These are phyloP conservation scores for Oncopodura yosiiana DNA, from an alignment of 1,140 invertebrate species.

Conservation along the genomic window DNA sequence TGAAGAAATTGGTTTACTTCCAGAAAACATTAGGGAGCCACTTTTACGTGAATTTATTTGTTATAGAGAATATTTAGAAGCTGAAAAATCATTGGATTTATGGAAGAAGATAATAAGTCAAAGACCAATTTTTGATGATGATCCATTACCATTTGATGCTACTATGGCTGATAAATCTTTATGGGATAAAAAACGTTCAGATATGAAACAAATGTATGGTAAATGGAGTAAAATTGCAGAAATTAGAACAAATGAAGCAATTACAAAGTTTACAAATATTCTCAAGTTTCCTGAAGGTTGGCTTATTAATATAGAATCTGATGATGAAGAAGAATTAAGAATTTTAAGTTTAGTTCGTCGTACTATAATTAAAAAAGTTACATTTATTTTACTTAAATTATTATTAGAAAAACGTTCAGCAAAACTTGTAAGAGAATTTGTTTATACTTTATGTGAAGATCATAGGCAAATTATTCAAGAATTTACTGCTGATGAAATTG, in stretches of 20 bases:
- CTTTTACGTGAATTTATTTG: conserved; percentile 18
- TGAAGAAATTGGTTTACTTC: conserved; percentile 1
- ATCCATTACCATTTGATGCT: neutral
- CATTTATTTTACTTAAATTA: conserved; percentile 18
- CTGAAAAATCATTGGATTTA: conserved; percentile 11
- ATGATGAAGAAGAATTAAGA: conserved; percentile 8
- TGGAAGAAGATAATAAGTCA: conserved; percentile 15
- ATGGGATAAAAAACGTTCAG: conserved; percentile 16
- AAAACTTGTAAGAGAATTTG: conserved; percentile 11
- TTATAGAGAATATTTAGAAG: conserved; percentile 26
- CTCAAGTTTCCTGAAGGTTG: conserved; percentile 27
- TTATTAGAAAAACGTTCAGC: conserved; percentile 18
- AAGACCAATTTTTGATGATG: conserved; percentile 8
- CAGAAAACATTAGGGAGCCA: conserved; percentile 12
- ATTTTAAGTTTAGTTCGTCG: conserved; percentile 12
- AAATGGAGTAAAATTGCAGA: conserved; percentile 21
- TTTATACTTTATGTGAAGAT: conserved; percentile 16
- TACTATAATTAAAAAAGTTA: conserved; percentile 15
- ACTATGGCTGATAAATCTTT: conserved; percentile 13
- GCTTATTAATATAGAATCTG: conserved; percentile 9
- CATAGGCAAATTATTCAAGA: conserved; percentile 12
- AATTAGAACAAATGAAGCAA: conserved; percentile 12
- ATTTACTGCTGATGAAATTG: conserved; percentile 17
- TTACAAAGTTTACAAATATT: conserved; percentile 16
- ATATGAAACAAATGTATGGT: conserved; percentile 5